A percentile compares a stretch with the other conserved stretches of the same genome.
These are phyloP conservation scores for Pyrgilauda ruficollis DNA, from an alignment of 2,113 vertebrate species.

Conservation along the genomic window DNA sequence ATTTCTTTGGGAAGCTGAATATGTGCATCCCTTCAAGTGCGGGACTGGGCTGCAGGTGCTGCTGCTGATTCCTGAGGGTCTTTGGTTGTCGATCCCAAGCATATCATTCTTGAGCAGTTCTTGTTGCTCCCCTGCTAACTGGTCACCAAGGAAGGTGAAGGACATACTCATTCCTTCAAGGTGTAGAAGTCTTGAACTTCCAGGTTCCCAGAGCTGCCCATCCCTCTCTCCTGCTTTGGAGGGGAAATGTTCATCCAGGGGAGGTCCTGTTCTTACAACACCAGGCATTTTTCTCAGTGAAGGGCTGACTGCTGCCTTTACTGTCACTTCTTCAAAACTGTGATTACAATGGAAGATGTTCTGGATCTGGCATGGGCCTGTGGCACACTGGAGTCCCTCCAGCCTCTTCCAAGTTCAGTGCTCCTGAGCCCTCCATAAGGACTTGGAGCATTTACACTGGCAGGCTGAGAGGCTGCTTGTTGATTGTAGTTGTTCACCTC, in stretches of 20 bases:
- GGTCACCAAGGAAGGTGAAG: not conserved
- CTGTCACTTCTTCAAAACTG: not conserved
- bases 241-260: not conserved
- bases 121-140: not conserved
- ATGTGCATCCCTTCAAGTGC: not conserved
- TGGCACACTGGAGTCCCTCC: not conserved
- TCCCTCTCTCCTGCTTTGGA: not conserved
- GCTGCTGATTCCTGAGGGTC: not conserved
- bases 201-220: not conserved
- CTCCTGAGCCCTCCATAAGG: rapidly evolving
- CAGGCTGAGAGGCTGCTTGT: not conserved
- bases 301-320: not conserved
- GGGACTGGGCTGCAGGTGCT: not conserved
- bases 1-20: not conserved
- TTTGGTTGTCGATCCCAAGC: rapidly evolving
- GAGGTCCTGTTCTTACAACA: not conserved
- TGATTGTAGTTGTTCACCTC: not conserved
- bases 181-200: not conserved
- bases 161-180: not conserved
- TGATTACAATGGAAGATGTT: not conserved
- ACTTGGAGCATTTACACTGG: not conserved
- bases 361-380: not conserved
- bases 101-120: not conserved
- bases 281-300: not conserved
- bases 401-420: not conserved